Base-by-base conservation (phyloP, 2,888 invertebrate genomes). In the Tenthredo distinguenda region DNA sequence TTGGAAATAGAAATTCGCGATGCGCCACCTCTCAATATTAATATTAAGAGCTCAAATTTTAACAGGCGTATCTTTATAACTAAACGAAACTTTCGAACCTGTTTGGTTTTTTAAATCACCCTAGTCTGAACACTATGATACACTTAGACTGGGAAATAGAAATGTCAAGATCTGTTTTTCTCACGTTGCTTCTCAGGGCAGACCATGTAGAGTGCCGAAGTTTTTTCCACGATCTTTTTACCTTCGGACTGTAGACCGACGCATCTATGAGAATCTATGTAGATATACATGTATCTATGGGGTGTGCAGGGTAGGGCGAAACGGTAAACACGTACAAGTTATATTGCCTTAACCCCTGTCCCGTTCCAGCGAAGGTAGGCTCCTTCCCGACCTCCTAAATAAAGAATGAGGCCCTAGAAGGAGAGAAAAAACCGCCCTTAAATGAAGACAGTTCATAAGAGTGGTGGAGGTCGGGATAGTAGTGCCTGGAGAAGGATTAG, bases 321-420 rank as follows among this genome's bases (percentile, higher is more conserved):
- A 83, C 83, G 68, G 83, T 83, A 83, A 83, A 83, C 83, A 83
- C 83, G 83, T 83, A 83, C 68, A 83, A 83, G 83, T 83, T 83
- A 83, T 83, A 83, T 83, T 83, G 68, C 83, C n/a, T 83, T 34
- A 71, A 83, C 83, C 50, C 83, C 71, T 68, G 71, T 47, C 68
- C 83, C 47, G 21, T 71, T 47, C 83, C 4, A 26, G 68, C 40
- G 34, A 83, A 83, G 83, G 71, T 71, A 71, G n/a, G 68, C 71
- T 65, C 47, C 83, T 68, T 58, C 50, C 83, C 18, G 83, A 55
- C 68, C 83, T 83, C 83, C 68, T 83, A 83, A 83, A 71, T 71
- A 68, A 83, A 83, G 83, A 83, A 83, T 83, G 31, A 83, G 71
- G 71, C 68, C 68, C 71, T 83, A 65, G 83, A 65, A 50, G 34